Evolutionary conservation across 2,888 invertebrate species (phyloP).

Genomic region (Patella ulyssiponensis): DNA sequence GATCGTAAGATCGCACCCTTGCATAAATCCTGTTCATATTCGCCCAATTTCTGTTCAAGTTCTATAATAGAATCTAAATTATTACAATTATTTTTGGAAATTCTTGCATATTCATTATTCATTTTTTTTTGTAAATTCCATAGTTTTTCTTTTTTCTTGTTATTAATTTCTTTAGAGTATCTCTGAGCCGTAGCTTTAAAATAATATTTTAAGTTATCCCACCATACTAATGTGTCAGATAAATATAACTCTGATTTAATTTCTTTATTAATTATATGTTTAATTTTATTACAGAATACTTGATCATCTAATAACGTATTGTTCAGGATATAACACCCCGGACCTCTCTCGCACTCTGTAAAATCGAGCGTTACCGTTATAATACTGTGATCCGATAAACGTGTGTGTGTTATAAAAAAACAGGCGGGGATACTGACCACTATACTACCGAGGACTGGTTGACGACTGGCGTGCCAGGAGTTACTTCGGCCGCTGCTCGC

Average conservation of each 20-base stretch:
- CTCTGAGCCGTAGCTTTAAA: slow-evolving; percentile 15
- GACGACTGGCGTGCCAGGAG: no score
- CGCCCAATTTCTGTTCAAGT: not conserved
- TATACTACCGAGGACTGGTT: no score
- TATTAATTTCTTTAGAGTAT: slow-evolving; percentile 13
- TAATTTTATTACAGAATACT: not conserved
- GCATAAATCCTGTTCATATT: not conserved
- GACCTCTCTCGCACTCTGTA: not conserved
- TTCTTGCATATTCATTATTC: slow-evolving; percentile 11
- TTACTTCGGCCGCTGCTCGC: no score
- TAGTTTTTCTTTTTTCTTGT: slow-evolving; percentile 15
- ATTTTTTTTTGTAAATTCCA: slow-evolving; percentile 21
- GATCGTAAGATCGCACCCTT: not conserved
- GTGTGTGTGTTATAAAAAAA: not conserved
- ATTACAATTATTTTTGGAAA: not conserved
- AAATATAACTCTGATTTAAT: not conserved
- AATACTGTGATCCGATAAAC: slow-evolving; percentile 4
- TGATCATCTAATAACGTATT: not conserved
- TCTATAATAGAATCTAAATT: not conserved
- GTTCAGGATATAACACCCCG: not conserved
- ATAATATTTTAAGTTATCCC: slow-evolving; percentile 32
- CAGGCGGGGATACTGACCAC: no score
- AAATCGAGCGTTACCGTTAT: not conserved
- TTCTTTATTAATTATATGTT: not conserved
- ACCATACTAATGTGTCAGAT: slow-evolving; percentile 23